Base-by-base conservation (phyloP, 2,113 vertebrate genomes). In the Caracal caracal region DNA sequence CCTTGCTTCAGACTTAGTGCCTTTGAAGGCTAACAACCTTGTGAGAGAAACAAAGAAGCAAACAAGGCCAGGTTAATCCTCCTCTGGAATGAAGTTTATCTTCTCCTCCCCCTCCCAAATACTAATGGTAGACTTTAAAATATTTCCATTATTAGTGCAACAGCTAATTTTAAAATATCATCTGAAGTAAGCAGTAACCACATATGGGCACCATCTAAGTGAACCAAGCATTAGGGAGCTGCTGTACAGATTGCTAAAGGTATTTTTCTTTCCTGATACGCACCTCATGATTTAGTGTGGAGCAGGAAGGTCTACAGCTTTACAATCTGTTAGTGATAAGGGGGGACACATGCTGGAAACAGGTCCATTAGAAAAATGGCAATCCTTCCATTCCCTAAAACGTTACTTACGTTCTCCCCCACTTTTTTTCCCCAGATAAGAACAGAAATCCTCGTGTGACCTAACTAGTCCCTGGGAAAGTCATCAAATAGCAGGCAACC, bases 191-290 rank as follows among this genome's bases (percentile, higher is more conserved):
- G 82, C 1, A 12, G 6, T n/a, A 91, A 71, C 83, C 88, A 92
- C 0, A 10, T 47, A 35, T 20, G 95, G 90, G 92, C 66, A 94
- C 56, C 17, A 61, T 85, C 28, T 24, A 40, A 53, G 90, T 68
- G 78, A 95, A 37, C 66, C 73, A 3, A 47, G 75, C 79, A 65
- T 73, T 94, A 61, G 63, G 43, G 95, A 85, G 90, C 92, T 95
- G 83, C 90, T 9, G 0, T 6, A 6, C 78, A 76, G 8, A 95
- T 2, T 66, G 93, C 43, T 61, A 70, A 0, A 15, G 59, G 66
- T 51, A 85, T 94, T 95, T 88, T 96, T 94, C 97, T 97, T 70
- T 90, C 59, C 94, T 97, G 96, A 94, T 53, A 81, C 47, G 15
- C 35, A 43, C 71, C 33, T 53, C 49, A 81, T 0, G 81, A 95